Conservation (phyloP, 1,140 invertebrate species). For the Pachypeltis micranthus region DNA sequence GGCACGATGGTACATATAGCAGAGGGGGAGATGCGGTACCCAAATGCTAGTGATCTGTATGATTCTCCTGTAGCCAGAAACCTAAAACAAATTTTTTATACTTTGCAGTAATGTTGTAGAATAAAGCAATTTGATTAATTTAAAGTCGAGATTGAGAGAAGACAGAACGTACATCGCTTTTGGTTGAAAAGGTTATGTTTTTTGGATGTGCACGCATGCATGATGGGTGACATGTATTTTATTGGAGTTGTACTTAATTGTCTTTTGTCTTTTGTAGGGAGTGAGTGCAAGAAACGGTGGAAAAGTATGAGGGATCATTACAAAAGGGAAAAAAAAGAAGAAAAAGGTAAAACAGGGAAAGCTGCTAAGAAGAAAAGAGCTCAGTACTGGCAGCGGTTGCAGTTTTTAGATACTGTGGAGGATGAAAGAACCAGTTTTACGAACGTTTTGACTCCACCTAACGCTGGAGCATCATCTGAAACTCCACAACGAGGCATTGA, state of each 20-base stretch:
- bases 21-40: constrained; percentile 12
- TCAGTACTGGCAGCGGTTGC: constrained; percentile 11
- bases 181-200: too few relatives aligned
- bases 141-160: not conserved
- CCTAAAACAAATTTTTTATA: constrained; percentile 17
- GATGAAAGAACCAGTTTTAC: constrained; percentile 7
- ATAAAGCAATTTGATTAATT: not conserved
- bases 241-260: too few relatives aligned
- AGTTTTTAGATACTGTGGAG: constrained; percentile 13
- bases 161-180: too few relatives aligned
- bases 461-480: not conserved
- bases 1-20: constrained; percentile 15
- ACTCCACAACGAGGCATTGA: not conserved
- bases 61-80: constrained; percentile 22
- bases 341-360: constrained; percentile 14
- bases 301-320: constrained; percentile 19
- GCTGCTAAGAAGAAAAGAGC: constrained; percentile 16
- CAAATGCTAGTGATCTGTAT: constrained; percentile 16
- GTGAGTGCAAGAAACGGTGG: constrained; percentile 19
- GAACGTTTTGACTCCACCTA: not conserved
- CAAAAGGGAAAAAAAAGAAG: constrained; percentile 12
- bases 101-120: not conserved
- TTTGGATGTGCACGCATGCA: too few relatives aligned
- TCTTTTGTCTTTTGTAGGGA: constrained; percentile 13
- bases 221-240: too few relatives aligned